Conservation (phyloP, 2,888 invertebrate species). For the Drosophila flavopinicola region DNA sequence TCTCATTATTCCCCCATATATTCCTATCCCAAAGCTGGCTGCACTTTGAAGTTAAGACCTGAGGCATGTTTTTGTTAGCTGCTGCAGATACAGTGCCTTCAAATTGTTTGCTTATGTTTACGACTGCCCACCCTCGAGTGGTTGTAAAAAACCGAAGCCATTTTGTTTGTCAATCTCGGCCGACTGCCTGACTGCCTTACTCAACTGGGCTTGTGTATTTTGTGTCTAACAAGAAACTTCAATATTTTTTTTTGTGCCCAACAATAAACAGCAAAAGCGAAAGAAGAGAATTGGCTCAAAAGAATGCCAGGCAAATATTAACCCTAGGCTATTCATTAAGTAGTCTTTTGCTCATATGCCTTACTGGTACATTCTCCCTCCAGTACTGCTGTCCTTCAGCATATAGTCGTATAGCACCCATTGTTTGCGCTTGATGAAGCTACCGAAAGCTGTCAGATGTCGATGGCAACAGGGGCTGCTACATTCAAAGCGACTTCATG, state of each 20-base stretch:
- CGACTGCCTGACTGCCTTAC: conserved; percentile 27
- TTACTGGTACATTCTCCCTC: conserved; percentile 27
- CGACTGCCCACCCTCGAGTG: conserved; percentile 15
- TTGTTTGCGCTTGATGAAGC: conserved; percentile 54
- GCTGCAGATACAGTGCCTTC: conserved; percentile 31
- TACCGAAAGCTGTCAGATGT: conserved; percentile 27
- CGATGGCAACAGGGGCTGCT: conserved; percentile 40
- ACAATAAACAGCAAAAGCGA: conserved; percentile 54
- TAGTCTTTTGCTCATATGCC: conserved; percentile 76
- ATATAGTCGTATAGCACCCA: conserved; percentile 9
- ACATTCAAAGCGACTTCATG: conserved; percentile 16
- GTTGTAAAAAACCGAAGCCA: conserved; percentile 58
- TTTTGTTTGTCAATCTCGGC: conserved; percentile 68
- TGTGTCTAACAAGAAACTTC: conserved; percentile 68
- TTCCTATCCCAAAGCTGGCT: conserved; percentile 35
- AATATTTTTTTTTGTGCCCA: conserved; percentile 71
- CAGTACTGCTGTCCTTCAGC: conserved; percentile 29
- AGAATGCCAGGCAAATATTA: conserved; percentile 68
- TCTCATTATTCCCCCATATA: conserved; percentile 38
- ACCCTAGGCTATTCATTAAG: conserved; percentile 76
- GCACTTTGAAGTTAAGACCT: conserved; percentile 66
- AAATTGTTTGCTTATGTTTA: conserved; percentile 50
- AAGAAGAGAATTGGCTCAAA: conserved; percentile 38
- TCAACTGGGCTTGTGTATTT: conserved; percentile 31
- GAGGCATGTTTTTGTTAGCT: conserved; percentile 48